Percentiles rank a stretch among this genome's conserved stretches.
These are phyloP conservation scores for Thera obeliscata DNA, from an alignment of 2,888 invertebrate genomes.

Conservation along the genomic window DNA sequence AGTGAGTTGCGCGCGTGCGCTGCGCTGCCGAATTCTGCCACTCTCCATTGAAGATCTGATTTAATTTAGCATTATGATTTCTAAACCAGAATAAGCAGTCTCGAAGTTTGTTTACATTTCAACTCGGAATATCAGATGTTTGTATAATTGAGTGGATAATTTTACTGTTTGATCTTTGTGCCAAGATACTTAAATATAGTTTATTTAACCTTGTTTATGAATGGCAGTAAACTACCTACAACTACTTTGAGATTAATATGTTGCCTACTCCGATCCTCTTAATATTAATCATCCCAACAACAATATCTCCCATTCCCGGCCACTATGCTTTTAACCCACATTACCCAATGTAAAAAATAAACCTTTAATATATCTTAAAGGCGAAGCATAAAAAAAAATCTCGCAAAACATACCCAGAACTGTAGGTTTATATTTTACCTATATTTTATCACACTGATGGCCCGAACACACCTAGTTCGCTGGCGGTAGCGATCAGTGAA, in stretches of 20 bases:
- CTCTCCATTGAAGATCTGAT: conserved; percentile 49
- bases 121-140: conserved; percentile 28
- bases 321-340: conserved; percentile 3
- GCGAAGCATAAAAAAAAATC: too few species aligned
- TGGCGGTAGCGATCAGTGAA: too few species aligned
- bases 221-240: background rate
- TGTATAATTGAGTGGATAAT: conserved; percentile 40
- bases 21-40: conserved; percentile 62
- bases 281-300: conserved; percentile 11
- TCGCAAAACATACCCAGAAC: too few species aligned
- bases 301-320: conserved; percentile 8
- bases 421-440: too few species aligned
- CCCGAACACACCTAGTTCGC: too few species aligned
- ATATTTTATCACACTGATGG: too few species aligned
- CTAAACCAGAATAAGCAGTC: conserved; percentile 32
- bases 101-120: conserved; percentile 24
- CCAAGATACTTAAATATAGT: conserved; percentile 25
- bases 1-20: conserved; percentile 46
- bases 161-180: conserved; percentile 31
- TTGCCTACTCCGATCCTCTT: background rate
- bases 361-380: too few species aligned
- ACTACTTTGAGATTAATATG: conserved; percentile 18
- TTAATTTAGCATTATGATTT: conserved; percentile 46
- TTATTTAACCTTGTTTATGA: conserved; percentile 20
- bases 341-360: background rate